Percentiles rank a stretch among this genome's conserved stretches.
phyloP scores from a whole-genome alignment of 2,113 vertebrate species.

The Leptocoma aspasia region DNA sequence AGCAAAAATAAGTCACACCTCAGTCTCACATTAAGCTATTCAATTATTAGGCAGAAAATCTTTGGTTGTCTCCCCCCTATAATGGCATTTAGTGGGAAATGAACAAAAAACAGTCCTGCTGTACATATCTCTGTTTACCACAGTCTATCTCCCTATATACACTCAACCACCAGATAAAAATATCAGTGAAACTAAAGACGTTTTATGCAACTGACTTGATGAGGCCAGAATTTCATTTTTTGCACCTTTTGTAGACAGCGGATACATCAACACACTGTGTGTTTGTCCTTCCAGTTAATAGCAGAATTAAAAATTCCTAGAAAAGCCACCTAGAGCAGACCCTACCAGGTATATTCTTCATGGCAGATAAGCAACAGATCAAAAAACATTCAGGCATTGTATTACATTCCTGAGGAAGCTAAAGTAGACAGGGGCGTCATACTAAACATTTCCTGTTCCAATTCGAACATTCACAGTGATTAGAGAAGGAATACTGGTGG shows the following conservation, averaged over 20 bases:
- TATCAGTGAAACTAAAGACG: not conserved
- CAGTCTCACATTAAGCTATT: not conserved
- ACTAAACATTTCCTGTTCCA: not conserved
- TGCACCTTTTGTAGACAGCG: not conserved
- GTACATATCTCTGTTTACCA: not conserved
- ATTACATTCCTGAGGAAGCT: not conserved
- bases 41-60: not conserved
- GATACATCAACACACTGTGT: not conserved
- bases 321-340: not conserved
- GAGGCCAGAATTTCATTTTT: not conserved
- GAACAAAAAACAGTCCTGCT: not conserved
- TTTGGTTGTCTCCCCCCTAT: not conserved
- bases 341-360: not conserved
- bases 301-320: not conserved
- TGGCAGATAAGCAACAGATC: not conserved
- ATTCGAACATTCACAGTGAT: not conserved
- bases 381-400: not conserved
- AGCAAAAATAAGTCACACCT: not conserved
- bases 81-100: fast-evolving
- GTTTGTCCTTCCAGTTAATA: not conserved
- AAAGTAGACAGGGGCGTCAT: not conserved
- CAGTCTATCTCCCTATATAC: not conserved
- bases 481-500: not conserved
- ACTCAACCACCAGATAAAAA: not conserved
- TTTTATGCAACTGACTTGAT: not conserved